Evolutionary conservation across 2,797 vertebrate species (phyloP), one percentile per base, ranked within the genome.

Genomic region (Chelon labrosus): DNA sequence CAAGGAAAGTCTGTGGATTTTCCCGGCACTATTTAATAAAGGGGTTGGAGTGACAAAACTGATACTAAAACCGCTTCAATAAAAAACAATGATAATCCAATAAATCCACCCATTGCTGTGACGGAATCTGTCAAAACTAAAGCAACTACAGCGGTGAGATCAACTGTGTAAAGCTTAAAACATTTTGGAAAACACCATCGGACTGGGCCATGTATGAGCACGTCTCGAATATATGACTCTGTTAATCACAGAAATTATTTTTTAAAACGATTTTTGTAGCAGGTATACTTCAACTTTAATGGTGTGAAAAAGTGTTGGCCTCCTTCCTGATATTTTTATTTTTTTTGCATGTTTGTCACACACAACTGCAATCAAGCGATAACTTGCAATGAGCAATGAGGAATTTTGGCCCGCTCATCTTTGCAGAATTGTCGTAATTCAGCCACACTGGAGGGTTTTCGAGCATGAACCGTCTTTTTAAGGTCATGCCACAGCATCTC

Each of bases 1-100:
- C 75, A 81, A 68, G 20, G 20, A 82, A 84, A 75, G 59, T 84
- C 80, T 62, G 42, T 49, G 55, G 78, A 75, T 70, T 88, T 89
- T 77, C 82, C 76, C 20, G 0, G 9, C 49, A 77, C 44, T 51
- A 51, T 39, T 57, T 49, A 58, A 83, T 27, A 20, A 16, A 6
- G n/a, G 63, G 47, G 35, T 69, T 58, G 6, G 12, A 35, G 19
- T 5, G 0, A 25, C 37, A 38, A 65, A 53, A 37, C n/a, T 27
- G 19, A 70, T 66, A 80, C 76, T 31, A 70, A 83, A 86, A 86
- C 31, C 74, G 68, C n/a, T 55, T 73, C 37, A 80, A 62, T 20
- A 49, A 44, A 52, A 72, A 77, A 74, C 37, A 73, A 63, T 35
- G 11, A 31, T 19, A 58, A 73, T 58, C 7, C 3, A 79, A 75